Evolutionary conservation across 2,113 vertebrate genomes (phyloP).

Genomic region (Poecilia latipinna): DNA sequence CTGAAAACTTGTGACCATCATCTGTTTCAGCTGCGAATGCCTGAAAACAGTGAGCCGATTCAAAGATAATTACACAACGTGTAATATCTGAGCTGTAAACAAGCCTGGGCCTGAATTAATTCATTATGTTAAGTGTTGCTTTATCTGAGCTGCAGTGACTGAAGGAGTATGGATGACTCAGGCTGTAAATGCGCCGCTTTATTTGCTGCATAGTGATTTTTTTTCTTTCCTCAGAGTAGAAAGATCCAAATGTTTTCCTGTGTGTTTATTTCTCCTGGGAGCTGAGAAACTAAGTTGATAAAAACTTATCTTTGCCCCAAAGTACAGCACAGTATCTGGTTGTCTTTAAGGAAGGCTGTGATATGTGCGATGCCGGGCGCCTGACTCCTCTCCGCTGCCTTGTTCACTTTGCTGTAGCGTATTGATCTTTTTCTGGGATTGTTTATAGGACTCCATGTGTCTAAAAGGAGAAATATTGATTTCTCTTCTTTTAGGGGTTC

Average conservation of each 20-base stretch:
- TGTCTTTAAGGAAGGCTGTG: constrained; percentile 52
- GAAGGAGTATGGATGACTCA: constrained; percentile 14
- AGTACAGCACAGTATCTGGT: constrained; percentile 60
- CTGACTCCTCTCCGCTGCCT: constrained; percentile 61
- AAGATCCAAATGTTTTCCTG: constrained; percentile 43
- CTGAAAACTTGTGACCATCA: constrained; percentile 65
- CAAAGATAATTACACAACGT: constrained; percentile 42
- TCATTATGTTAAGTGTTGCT: constrained; percentile 18
- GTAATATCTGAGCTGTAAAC: constrained; percentile 8
- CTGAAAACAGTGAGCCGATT: constrained; percentile 47
- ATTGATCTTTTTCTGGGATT: constrained; percentile 72
- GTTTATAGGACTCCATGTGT: constrained; percentile 65
- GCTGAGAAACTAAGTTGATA: constrained; percentile 54
- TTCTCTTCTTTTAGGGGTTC: constrained; percentile 53
- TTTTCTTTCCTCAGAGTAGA: constrained; percentile 29
- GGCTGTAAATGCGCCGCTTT: constrained; percentile 21
- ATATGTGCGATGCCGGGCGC: constrained; percentile 57
- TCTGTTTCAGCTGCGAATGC: constrained; percentile 51
- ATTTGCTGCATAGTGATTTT: constrained; percentile 35
- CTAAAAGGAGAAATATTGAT: constrained; percentile 74
- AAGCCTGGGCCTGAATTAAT: background rate
- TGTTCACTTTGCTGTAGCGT: constrained; percentile 68
- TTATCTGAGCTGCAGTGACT: constrained; percentile 7
- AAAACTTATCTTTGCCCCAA: constrained; percentile 56
- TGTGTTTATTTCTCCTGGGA: constrained; percentile 53